Evolutionary conservation across 2,888 invertebrate species (phyloP).

Genomic region (Temnothorax ravouxi): DNA sequence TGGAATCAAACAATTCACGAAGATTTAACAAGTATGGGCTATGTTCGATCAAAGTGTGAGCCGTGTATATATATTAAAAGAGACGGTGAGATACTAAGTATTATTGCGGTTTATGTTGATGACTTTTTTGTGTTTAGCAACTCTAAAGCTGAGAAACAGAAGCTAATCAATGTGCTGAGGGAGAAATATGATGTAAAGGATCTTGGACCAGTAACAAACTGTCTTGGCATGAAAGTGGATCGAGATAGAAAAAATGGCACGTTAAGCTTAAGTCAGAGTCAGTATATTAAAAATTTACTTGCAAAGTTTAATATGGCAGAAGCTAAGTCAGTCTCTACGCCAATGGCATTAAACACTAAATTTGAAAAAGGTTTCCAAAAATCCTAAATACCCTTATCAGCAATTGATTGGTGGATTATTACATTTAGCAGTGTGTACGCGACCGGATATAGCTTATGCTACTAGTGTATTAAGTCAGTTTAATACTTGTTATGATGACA

Average conservation of each 20-base stretch:
- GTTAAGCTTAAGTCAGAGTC: neutral
- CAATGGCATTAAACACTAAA: slow-evolving; percentile 11
- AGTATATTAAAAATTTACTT: slow-evolving; percentile 11
- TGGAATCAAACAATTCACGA: slow-evolving; percentile 60
- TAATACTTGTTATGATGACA: neutral
- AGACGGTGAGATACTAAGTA: neutral
- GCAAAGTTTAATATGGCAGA: neutral
- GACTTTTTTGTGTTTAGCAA: slow-evolving; percentile 6
- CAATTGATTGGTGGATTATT: slow-evolving; percentile 7
- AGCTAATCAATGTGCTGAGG: neutral
- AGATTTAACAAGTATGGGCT: neutral
- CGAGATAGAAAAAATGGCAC: neutral
- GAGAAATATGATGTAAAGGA: neutral
- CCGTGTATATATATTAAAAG: slow-evolving; percentile 14
- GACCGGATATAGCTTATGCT: slow-evolving; percentile 13
- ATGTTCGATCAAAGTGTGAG: neutral
- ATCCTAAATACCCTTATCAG: neutral
- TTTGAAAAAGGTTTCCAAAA: neutral
- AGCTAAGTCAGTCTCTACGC: neutral
- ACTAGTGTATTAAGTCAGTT: neutral
- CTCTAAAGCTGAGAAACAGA: neutral
- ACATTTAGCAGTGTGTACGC: neutral
- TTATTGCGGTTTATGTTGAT: slow-evolving; percentile 8
- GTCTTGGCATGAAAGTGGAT: slow-evolving; percentile 9
- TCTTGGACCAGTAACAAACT: neutral